These are phyloP conservation scores for Andrena haemorrhoa DNA, from an alignment of 2,888 invertebrate genomes.

Conservation along the genomic window DNA sequence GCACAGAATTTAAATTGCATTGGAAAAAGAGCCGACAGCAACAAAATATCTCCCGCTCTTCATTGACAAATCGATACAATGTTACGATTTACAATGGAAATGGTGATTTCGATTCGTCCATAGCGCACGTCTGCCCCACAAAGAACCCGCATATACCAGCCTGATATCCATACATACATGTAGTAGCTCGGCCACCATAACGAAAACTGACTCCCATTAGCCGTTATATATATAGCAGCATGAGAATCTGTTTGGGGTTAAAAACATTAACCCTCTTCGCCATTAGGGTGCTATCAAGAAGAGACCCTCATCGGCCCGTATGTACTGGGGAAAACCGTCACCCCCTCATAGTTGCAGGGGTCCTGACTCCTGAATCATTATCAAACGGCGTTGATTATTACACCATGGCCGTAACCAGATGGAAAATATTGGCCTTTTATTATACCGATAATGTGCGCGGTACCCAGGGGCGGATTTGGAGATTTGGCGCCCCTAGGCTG, in stretches of 20 bases:
- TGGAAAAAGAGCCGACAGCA: too few relatives aligned
- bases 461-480: background rate
- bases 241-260: constrained; percentile 79
- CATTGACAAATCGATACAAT: constrained; percentile 31
- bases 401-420: constrained; percentile 26
- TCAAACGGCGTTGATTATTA: constrained; percentile 28
- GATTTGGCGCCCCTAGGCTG: too few relatives aligned
- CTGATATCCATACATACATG: constrained; percentile 58
- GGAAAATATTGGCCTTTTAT: constrained; percentile 11
- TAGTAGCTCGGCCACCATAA: constrained; percentile 64
- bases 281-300: constrained; percentile 54
- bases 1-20: background rate
- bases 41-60: constrained; percentile 4
- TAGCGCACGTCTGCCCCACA: constrained; percentile 42
- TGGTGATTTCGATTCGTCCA: constrained; percentile 42
- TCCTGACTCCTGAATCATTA: constrained; percentile 27
- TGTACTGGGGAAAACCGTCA: constrained; percentile 72
- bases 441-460: background rate
- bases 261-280: constrained; percentile 75
- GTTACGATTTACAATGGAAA: constrained; percentile 26
- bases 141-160: constrained; percentile 72
- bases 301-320: constrained; percentile 75
- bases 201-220: constrained; percentile 73
- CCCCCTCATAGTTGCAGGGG: constrained; percentile 68
- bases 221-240: constrained; percentile 74